Evolutionary conservation across 2,113 vertebrate genomes (phyloP).

Genomic region (Microtus pennsylvanicus): DNA sequence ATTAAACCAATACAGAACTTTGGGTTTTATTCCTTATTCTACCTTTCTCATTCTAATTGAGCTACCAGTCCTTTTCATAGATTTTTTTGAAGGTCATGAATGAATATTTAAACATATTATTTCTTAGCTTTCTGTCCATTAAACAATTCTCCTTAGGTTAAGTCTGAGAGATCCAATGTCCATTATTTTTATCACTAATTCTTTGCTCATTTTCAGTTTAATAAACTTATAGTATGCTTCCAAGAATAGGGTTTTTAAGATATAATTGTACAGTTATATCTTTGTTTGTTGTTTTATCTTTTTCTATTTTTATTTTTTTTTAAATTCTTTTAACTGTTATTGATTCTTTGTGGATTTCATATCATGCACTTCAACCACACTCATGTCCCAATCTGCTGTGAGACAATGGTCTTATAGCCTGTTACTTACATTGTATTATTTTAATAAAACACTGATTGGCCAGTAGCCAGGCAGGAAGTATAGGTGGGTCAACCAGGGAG

Average conservation of each 20-base stretch:
- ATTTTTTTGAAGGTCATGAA: background rate
- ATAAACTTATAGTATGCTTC: background rate
- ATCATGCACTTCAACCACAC: background rate
- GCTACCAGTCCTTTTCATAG: background rate
- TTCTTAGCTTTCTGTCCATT: background rate
- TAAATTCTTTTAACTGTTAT: background rate
- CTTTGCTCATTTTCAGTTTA: background rate
- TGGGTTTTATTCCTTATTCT: background rate
- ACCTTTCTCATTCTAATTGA: background rate
- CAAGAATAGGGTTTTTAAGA: background rate
- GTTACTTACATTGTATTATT: too few species aligned
- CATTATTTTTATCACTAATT: background rate
- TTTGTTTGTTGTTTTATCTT: background rate
- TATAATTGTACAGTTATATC: background rate
- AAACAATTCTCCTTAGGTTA: background rate
- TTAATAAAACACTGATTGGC: too few species aligned
- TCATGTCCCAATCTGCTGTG: background rate
- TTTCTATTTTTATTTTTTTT: background rate
- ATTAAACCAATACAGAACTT: background rate
- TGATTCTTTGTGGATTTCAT: background rate
- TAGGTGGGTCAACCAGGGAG: too few species aligned
- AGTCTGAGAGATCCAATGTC: background rate
- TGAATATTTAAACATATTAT: background rate
- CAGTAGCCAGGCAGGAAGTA: too few species aligned
- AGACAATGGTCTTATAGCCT: too few species aligned